Base-by-base conservation (phyloP, 2,888 invertebrate species). In the Volucella inanis region DNA sequence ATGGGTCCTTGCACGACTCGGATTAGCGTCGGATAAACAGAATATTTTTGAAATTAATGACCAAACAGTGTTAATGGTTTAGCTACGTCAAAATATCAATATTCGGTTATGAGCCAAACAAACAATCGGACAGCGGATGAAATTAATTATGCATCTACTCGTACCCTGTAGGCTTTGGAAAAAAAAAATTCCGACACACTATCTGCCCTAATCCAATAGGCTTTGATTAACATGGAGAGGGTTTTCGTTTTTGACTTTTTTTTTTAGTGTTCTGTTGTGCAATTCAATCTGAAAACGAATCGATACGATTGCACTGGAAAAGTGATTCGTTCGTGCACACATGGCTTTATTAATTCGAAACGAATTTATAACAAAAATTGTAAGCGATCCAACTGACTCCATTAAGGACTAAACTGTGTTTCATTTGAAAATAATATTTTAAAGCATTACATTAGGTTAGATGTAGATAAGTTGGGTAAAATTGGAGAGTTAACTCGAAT, bases 1-100 rank as follows among this genome's bases (percentile, higher is more conserved):
- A 31, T 10, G 55, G 45, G 61, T 61, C 47, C 43, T 11, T 67
- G 45, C 31, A 49, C 57, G 9, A 43, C 31, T 38, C 43, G 31
- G 45, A 49, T 22, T 67, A 55, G 10, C 49, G 38, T 67, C 59
- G 47, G 54, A 77, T 68, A 83, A 83, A 64, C 83, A 52, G 78
- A 78, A 83, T 83, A 78, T 78, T 83, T 83, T 83, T 49, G 45
- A 74, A 83, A 74, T 83, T 83, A 83, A 83, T 83, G 82, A 64
- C 72, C 62, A 14, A n/a, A 61, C 65, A 31, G 57, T 31, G 54
- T 61, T 50, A 55, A 39, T 57, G 57, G 47, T 52, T 62, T 38
- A 64, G 18, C 45, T 52, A 74, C 31, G 62, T 62, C 50, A 57
- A 62, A 83, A 83, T 78, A 74, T 59, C 78, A 74, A 62, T 74